Base-by-base conservation (phyloP, 2,888 invertebrate genomes). In the Callosobruchus maculatus region DNA sequence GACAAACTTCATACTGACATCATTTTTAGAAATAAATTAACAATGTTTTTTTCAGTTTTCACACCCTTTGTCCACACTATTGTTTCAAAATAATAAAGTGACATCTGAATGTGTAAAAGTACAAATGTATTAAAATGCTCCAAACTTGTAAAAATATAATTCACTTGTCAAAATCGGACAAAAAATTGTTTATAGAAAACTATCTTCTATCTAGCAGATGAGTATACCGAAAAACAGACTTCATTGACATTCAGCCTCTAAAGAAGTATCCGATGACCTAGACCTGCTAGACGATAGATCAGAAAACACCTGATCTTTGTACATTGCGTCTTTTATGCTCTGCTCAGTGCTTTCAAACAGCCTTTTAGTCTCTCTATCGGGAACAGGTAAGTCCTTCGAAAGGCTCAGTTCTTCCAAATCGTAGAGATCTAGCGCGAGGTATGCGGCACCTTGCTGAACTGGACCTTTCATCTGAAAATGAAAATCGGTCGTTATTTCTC, bases 401-500 rank as follows among this genome's bases (percentile, higher is more conserved):
- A 89, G 80, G 74, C 87, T 85, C 0, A 89, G 84, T 1, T 89
- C 88, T 20, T 88, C 85, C 67, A 90, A 88, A 13, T 89, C 88
- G 75, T 86, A 85, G 49, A 90, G 86, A 75, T 87, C 87, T 74
- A 92, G 82, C 0, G 91, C 90, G 70, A 91, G 84, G 83, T 90
- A 90, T 0, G 92, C 91, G 0, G 91, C 91, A 0, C 91, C 89
- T 70, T 88, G 85, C 3, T 86, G 86, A 0, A 91, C 90, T 20
- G 89, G 88, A 21, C 86, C 83, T n/a, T 84, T 81, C 88, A 90
- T 89, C 90, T 91, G 83, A 75, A 78, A 80, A 69, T 68, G 18
- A 13, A 49, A 13, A 49, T 7, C 5, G 49, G 1, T 13, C 13
- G 13, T 13, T 5, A 49, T 49, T 3, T 7, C 26, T 7, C 49